phyloP scores from a whole-genome alignment of 2,113 vertebrate species.

The Thunnus maccoyii region DNA sequence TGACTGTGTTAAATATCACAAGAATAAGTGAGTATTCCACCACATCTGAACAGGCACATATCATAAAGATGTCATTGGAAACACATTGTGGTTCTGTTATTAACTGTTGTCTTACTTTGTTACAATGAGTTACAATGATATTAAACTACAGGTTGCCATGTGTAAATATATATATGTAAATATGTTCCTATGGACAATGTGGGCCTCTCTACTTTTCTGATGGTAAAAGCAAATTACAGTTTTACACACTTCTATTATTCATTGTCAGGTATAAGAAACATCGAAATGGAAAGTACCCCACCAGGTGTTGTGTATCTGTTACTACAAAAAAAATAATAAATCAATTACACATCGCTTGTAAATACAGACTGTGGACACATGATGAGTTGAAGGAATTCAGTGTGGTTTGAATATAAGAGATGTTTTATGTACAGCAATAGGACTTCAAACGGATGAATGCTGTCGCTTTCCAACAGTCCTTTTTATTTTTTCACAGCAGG shows the following conservation, averaged over 20 bases:
- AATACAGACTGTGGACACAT: background rate
- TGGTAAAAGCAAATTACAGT: too few relatives aligned
- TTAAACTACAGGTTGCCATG: background rate
- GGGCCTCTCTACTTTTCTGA: too few relatives aligned
- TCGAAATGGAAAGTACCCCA: constrained; percentile 51
- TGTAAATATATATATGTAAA: background rate
- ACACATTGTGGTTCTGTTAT: background rate
- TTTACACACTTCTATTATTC: too few relatives aligned
- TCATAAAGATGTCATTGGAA: background rate
- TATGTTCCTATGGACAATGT: too few relatives aligned
- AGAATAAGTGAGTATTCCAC: background rate
- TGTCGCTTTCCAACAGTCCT: too few relatives aligned
- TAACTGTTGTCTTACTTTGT: background rate
- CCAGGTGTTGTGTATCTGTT: constrained; percentile 53
- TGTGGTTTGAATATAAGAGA: too few relatives aligned
- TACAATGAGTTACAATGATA: too few relatives aligned
- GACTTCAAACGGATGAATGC: too few relatives aligned
- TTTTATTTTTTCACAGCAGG: too few relatives aligned
- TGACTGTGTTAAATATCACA: background rate
- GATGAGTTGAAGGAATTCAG: too few relatives aligned
- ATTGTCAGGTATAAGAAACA: background rate
- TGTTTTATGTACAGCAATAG: too few relatives aligned
- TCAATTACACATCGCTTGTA: background rate
- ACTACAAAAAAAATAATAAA: constrained; percentile 42
- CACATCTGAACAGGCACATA: background rate